Conservation (phyloP, 2,797 vertebrate genomes). For the Muscicapa comitata region DNA sequence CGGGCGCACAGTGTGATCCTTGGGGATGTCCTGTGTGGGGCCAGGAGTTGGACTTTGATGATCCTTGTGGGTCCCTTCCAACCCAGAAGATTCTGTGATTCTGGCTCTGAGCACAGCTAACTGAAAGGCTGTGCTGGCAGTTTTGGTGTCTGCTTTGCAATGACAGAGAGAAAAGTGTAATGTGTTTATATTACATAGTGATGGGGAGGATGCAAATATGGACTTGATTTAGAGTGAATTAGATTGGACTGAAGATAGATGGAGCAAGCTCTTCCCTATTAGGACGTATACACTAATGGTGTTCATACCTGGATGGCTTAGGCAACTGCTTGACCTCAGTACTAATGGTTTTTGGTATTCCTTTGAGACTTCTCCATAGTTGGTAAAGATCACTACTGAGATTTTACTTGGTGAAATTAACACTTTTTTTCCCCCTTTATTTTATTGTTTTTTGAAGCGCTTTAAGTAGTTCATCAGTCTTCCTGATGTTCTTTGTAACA, state of each 20-base stretch:
- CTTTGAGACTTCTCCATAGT: neutral
- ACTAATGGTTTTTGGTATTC: neutral
- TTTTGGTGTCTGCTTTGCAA: neutral
- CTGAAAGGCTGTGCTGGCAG: neutral
- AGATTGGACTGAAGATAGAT: neutral
- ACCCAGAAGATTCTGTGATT: neutral
- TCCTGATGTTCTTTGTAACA: neutral
- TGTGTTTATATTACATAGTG: neutral
- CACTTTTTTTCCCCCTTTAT: neutral
- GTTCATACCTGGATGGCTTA: neutral
- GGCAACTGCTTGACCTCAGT: neutral
- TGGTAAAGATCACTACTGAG: neutral
- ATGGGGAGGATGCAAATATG: neutral
- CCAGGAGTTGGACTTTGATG: neutral
- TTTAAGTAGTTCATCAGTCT: neutral
- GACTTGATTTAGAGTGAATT: neutral
- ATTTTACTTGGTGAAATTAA: neutral
- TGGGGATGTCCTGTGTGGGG: neutral
- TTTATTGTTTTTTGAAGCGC: neutral
- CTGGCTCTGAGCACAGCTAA: neutral
- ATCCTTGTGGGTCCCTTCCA: neutral
- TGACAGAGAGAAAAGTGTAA: neutral
- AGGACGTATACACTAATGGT: accelerated
- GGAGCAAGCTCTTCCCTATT: neutral
- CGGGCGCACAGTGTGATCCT: neutral